Conservation (phyloP, 2,797 vertebrate species). For the Crenuchus spilurus region DNA sequence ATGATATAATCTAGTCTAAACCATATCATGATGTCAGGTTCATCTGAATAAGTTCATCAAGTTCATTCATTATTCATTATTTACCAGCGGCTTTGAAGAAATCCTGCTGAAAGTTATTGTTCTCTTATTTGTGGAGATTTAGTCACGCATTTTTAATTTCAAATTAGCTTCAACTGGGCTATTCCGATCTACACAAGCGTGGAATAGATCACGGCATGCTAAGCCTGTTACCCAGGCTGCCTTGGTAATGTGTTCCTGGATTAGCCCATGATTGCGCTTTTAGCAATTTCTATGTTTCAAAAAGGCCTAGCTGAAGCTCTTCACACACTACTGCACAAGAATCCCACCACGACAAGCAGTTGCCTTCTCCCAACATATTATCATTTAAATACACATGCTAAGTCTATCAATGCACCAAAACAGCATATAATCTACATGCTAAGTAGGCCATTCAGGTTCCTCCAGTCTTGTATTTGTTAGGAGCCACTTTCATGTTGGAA, state of each 20-base stretch:
- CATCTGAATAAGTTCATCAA: neutral
- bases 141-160: constrained; percentile 49
- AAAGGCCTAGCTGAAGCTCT: constrained; percentile 43
- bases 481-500: constrained; percentile 76
- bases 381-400: constrained; percentile 82
- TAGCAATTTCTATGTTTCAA: constrained; percentile 72
- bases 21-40: neutral
- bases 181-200: constrained; percentile 54
- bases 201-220: constrained; percentile 37
- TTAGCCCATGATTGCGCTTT: constrained; percentile 72
- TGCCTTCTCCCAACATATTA: constrained; percentile 76
- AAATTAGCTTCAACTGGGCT: constrained; percentile 37
- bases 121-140: constrained; percentile 9
- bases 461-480: constrained; percentile 70
- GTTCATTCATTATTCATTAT: neutral
- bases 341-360: constrained; percentile 75
- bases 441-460: constrained; percentile 79
- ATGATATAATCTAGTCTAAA: neutral
- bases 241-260: constrained; percentile 74
- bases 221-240: constrained; percentile 65
- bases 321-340: constrained; percentile 49
- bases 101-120: neutral
- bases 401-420: constrained; percentile 75
- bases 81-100: neutral
- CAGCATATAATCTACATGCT: constrained; percentile 82